Conservation (phyloP, 2,113 vertebrate genomes). For the Ctenomys sociabilis region DNA sequence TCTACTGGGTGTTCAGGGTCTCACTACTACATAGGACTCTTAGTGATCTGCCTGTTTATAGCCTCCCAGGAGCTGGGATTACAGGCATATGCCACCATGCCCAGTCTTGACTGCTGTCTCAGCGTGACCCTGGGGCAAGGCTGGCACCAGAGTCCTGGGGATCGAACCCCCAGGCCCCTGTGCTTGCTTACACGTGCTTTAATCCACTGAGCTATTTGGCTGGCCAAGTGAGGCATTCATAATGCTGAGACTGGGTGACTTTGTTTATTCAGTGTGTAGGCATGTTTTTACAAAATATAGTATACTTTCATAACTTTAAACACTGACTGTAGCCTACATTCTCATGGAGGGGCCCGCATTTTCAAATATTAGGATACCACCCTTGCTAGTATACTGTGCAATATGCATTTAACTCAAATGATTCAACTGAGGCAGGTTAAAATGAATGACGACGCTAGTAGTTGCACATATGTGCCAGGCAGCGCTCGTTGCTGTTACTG, state of each 20-base stretch:
- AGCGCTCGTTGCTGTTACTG: background rate
- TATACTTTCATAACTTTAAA: slow-evolving; percentile 30
- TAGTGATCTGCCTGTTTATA: too few species aligned
- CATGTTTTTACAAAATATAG: background rate
- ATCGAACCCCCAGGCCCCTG: too few species aligned
- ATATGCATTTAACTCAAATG: slow-evolving; percentile 63
- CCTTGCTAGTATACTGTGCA: slow-evolving; percentile 45
- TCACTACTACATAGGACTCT: too few species aligned
- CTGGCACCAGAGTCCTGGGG: too few species aligned
- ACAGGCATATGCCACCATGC: too few species aligned
- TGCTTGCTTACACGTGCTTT: too few species aligned
- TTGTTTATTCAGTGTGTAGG: slow-evolving; percentile 17
- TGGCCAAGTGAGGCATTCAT: background rate
- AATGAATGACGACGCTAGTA: background rate
- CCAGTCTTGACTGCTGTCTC: too few species aligned
- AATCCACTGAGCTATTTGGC: too few species aligned
- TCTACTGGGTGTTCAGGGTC: too few species aligned
- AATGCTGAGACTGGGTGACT: background rate
- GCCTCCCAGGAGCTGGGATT: too few species aligned
- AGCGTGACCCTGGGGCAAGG: too few species aligned
- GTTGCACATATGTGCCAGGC: background rate
- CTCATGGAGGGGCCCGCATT: background rate
- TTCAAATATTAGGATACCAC: background rate
- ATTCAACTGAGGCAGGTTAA: slow-evolving; percentile 23
- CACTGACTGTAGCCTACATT: slow-evolving; percentile 26